Evolutionary conservation across 1,140 invertebrate genomes (phyloP).

Genomic region (Ylistrum balloti): DNA sequence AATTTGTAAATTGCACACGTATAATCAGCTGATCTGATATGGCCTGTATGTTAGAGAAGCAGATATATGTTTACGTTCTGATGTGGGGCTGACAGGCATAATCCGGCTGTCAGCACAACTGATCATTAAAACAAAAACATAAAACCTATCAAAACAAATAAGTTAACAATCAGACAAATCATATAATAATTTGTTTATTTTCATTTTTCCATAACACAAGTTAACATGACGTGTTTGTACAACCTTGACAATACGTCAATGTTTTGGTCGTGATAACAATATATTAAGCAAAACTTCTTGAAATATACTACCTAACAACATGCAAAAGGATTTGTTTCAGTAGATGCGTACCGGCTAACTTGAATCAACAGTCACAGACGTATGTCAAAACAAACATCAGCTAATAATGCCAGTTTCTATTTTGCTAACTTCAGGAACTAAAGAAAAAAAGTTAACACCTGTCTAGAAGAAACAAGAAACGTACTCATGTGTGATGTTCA

Average conservation of each 20-base stretch:
- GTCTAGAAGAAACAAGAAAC: conserved; percentile 26
- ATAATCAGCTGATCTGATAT: conserved; percentile 35
- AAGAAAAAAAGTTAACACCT: conserved; percentile 37
- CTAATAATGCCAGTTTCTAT: conserved; percentile 1
- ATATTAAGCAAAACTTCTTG: neutral
- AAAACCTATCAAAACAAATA: neutral
- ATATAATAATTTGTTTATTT: neutral
- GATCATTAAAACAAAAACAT: neutral
- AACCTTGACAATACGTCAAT: conserved; percentile 1
- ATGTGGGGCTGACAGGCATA: neutral
- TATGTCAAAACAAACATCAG: neutral
- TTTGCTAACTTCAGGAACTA: conserved; percentile 38
- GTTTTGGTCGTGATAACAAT: neutral
- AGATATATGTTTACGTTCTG: neutral
- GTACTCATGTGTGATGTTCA: neutral
- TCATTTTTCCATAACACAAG: no score
- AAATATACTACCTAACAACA: neutral
- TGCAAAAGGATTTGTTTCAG: neutral
- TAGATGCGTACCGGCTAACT: neutral
- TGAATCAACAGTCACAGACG: neutral
- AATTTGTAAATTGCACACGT: neutral
- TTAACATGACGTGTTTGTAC: neutral
- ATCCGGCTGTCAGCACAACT: neutral
- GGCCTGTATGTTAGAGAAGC: neutral
- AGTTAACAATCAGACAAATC: neutral